Evolutionary conservation across 2,113 vertebrate genomes (phyloP).

Genomic region (Candoia aspera): DNA sequence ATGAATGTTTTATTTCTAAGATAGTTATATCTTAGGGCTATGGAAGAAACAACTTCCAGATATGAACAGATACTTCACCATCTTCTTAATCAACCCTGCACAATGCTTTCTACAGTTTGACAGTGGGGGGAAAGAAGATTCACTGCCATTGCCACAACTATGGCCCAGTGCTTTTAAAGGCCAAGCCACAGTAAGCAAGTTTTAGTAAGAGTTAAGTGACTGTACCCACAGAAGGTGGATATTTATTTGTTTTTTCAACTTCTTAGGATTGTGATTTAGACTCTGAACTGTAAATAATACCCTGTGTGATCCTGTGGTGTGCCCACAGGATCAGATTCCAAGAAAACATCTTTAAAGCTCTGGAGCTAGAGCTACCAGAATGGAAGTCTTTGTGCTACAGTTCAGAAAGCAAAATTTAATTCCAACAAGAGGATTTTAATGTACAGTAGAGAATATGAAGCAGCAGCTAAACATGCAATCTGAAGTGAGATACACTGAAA

Average conservation of each 20-base stretch:
- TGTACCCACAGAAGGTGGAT: background rate
- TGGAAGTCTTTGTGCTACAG: background rate
- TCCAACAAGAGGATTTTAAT: too few relatives aligned
- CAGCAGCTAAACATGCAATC: background rate
- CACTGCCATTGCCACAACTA: background rate
- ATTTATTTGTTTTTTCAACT: background rate
- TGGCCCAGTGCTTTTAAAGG: background rate
- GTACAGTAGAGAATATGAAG: background rate
- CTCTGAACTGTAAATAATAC: background rate
- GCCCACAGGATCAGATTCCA: background rate
- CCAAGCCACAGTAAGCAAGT: background rate
- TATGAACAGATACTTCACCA: background rate
- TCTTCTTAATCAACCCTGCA: background rate
- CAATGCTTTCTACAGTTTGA: too few relatives aligned
- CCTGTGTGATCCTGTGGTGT: too few relatives aligned
- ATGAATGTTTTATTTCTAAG: background rate
- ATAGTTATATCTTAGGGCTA: background rate
- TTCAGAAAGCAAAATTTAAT: background rate
- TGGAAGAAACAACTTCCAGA: background rate
- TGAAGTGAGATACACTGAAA: background rate
- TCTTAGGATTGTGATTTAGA: background rate
- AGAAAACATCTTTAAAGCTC: background rate
- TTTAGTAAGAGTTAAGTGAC: background rate
- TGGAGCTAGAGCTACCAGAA: background rate
- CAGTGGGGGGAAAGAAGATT: background rate